These are phyloP conservation scores for Capra hircus DNA, from an alignment of 2,113 vertebrate genomes.

Conservation along the genomic window DNA sequence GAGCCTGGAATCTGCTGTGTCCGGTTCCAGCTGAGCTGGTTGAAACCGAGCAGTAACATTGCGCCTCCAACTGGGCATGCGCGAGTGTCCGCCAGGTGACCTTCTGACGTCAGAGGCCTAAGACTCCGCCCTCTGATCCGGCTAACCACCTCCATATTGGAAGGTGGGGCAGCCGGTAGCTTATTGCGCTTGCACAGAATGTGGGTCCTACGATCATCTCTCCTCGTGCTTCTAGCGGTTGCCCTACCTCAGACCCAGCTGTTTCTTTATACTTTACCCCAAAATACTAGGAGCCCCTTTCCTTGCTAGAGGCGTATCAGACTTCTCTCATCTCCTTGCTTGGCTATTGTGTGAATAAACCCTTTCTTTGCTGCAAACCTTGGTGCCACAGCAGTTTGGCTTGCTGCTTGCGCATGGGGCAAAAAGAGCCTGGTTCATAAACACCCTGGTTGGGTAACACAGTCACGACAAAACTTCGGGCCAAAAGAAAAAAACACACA, in stretches of 20 bases:
- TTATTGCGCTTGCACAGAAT: background rate
- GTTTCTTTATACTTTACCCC: background rate
- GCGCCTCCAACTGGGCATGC: background rate
- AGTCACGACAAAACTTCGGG: background rate
- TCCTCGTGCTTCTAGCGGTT: background rate
- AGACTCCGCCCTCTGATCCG: background rate
- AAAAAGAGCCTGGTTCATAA: background rate
- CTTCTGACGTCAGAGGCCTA: background rate
- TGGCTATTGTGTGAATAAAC: background rate
- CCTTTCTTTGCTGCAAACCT: background rate
- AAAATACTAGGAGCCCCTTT: background rate
- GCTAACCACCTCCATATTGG: background rate
- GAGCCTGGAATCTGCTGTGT: background rate
- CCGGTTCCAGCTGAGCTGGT: background rate
- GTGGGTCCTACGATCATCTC: accelerated
- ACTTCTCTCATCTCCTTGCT: background rate
- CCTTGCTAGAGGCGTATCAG: background rate
- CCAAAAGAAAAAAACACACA: background rate
- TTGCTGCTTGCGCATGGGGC: background rate
- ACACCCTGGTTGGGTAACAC: background rate
- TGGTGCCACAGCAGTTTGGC: background rate
- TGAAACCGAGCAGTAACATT: background rate
- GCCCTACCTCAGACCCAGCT: no score
- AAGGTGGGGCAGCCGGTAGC: background rate
- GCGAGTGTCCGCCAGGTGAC: background rate